Base-by-base conservation (phyloP, 2,113 vertebrate genomes). In the Pseudopodoces humilis region DNA sequence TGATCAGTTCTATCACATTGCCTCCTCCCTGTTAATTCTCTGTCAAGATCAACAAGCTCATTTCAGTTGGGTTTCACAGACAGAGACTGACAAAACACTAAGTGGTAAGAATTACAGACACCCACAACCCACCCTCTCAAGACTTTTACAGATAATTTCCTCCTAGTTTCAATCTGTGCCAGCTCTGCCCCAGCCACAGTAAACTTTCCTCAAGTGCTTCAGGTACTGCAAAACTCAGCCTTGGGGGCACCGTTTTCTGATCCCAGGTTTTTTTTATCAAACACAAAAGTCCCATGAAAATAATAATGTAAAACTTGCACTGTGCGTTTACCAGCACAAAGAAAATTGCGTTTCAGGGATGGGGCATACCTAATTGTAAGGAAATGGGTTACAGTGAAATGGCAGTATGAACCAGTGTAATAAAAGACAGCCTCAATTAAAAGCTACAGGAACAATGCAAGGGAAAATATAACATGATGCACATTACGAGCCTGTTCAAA, bases 341-440 rank as follows among this genome's bases (percentile, higher is more conserved):
- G 64, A 97, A 96, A 97, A 95, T 33, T 79, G 56, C 67, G 84
- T 92, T 96, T 98, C 92, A 89, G 82, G 65, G 52, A 95, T 46
- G 43, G 87, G 74, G 72, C 74, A 77, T 44, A 94, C 30, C 49
- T 93, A 97, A 87, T 90, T 91, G 95, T 76, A 76, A 88, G 85
- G 52, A 96, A 96, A 96, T 58, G 52, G 94, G 70, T 96, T 95
- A 93, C 37, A 95, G 72, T 6, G 15, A 95, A 94, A 90, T 23
- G 8, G 68, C 39, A 81, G 37, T 56, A 88, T 60, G 68, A 96
- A 72, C 47, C 37, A 68, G 39, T 11, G 22, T 78, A 96, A 95
- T 70, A 95, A 94, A 74, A 96, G 90, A 89, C 76, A 95, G 69
- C 11, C 35, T 96, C 95, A 92, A 93, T 95, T 97, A 95, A 88